Evolutionary conservation across 35 echinoderm and acorn worm species (phyloP).

Genomic region (Lytechinus pictus): DNA sequence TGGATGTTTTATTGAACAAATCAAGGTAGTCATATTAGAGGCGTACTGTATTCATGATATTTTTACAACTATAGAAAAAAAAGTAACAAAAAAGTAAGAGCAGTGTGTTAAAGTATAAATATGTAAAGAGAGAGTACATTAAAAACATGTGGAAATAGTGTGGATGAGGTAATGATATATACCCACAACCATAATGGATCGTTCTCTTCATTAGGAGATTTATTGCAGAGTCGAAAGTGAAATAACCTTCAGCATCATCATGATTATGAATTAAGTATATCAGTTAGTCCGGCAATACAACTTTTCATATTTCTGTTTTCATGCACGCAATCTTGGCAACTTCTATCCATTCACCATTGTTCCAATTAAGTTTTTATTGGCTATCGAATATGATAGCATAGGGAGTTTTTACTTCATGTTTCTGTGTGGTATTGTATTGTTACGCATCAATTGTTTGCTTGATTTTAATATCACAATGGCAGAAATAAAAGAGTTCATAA

Average conservation of each 20-base stretch:
- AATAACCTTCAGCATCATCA: background rate
- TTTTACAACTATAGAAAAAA: too few relatives aligned
- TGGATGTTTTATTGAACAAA: too few relatives aligned
- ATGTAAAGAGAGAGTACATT: too few relatives aligned
- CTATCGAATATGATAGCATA: background rate
- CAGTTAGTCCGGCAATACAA: background rate
- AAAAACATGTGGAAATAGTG: too few relatives aligned
- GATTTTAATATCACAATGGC: background rate
- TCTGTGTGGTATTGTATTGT: background rate
- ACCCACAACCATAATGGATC: too few relatives aligned
- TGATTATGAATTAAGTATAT: background rate
- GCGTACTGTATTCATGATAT: too few relatives aligned
- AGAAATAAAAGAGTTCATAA: background rate
- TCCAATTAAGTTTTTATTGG: background rate
- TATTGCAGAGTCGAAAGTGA: background rate
- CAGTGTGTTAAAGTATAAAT: too few relatives aligned
- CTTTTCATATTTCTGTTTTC: background rate
- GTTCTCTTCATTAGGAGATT: too few relatives aligned
- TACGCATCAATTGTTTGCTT: too few relatives aligned
- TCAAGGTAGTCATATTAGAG: too few relatives aligned
- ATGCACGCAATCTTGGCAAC: background rate
- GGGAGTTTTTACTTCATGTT: background rate
- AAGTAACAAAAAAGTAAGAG: too few relatives aligned
- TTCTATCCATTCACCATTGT: background rate
- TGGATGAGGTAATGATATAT: too few relatives aligned